A percentile compares a stretch with the other conserved stretches of the same genome.
phyloP scores from a whole-genome alignment of 2,797 vertebrate species.

The Sebastes jordani region DNA sequence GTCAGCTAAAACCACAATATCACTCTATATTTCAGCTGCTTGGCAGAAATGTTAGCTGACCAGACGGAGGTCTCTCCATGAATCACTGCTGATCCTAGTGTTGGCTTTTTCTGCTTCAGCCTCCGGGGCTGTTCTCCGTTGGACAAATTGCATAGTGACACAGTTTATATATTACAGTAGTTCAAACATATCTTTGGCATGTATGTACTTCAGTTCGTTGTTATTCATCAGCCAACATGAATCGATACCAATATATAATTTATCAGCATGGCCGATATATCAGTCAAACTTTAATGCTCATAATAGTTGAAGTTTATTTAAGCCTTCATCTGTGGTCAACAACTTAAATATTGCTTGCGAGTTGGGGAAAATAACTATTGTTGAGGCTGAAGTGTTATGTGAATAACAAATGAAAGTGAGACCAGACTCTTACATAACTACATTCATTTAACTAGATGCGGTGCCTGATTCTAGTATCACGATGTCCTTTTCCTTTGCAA shows the following conservation, averaged over 20 bases:
- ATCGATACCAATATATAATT: neutral
- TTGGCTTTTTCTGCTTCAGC: no score
- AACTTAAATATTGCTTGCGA: neutral
- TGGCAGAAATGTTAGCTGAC: no score
- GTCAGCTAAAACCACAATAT: no score
- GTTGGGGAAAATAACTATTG: neutral
- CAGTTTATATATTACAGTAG: neutral
- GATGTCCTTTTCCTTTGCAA: neutral
- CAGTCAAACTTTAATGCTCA: neutral
- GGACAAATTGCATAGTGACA: neutral
- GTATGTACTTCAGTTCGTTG: neutral
- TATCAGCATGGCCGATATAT: neutral
- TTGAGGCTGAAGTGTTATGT: neutral
- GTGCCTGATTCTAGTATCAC: neutral
- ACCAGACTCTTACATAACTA: neutral
- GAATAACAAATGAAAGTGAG: neutral
- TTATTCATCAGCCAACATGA: neutral
- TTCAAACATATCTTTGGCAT: neutral
- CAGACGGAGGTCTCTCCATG: no score
- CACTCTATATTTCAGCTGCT: no score
- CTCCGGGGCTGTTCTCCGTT: neutral
- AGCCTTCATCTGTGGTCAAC: neutral
- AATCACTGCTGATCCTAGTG: no score
- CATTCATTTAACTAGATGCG: neutral
- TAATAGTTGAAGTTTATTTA: neutral